Evolutionary conservation across 2,113 vertebrate species (phyloP).

Genomic region (Calyptomena viridis): DNA sequence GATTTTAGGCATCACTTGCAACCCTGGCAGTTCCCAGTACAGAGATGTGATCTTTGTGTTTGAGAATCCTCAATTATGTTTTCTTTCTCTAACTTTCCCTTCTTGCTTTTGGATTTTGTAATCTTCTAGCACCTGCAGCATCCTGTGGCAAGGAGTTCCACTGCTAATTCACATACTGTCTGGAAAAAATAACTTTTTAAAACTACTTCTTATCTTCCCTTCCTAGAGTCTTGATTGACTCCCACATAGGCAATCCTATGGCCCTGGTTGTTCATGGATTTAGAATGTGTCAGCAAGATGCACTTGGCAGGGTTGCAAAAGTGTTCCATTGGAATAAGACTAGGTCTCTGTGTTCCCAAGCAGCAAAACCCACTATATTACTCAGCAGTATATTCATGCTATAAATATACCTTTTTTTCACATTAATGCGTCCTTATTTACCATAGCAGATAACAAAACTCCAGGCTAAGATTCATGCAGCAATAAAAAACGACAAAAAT

Average conservation of each 20-base stretch:
- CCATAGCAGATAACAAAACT: conserved; percentile 48
- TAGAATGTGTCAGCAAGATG: not conserved
- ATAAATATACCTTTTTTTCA: conserved; percentile 7
- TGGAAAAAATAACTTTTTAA: not conserved
- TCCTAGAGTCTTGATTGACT: not conserved
- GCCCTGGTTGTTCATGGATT: not conserved
- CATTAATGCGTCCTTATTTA: conserved; percentile 63
- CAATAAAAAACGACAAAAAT: conserved; percentile 42
- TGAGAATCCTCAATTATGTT: not conserved
- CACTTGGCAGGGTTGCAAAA: not conserved
- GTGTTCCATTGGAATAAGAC: not conserved
- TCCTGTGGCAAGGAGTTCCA: not conserved
- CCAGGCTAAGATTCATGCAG: conserved; percentile 18
- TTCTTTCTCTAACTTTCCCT: not conserved
- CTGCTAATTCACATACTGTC: not conserved
- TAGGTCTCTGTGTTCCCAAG: conserved; percentile 10
- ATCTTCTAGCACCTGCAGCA: not conserved
- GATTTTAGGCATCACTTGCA: not conserved
- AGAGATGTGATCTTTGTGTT: not conserved
- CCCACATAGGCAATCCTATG: not conserved
- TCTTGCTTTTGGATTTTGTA: not conserved
- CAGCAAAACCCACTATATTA: not conserved
- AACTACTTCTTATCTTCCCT: not conserved
- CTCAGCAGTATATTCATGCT: conserved; percentile 25
- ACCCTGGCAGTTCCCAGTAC: not conserved